Base-by-base conservation (phyloP, 2,797 vertebrate species). In the Neoniphon sammara region DNA sequence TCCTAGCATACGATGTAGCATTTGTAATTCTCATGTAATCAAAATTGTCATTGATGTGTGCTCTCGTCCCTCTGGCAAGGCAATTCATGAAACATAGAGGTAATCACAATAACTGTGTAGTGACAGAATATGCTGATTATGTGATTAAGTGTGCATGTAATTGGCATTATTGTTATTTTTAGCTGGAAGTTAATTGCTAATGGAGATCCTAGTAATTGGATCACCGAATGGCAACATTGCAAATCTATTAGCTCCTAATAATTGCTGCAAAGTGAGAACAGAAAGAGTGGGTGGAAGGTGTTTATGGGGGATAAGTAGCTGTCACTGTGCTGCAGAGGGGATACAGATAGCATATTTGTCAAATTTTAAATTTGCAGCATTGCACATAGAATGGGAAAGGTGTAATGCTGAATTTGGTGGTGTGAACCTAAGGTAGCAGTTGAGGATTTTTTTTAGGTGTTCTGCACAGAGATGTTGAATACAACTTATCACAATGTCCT, bases 91-190 rank as follows among this genome's bases (percentile, higher is more conserved):
- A 93, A 94, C 92, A 92, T 81, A 93, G 92, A 91, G 92, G 93
- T 94, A 94, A 94, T 94, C 93, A 94, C 91, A 95, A 93, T 95
- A 94, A 94, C 93, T 94, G 92, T 94, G 92, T 93, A 93, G 94
- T 94, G 94, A 94, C 94, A 95, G 93, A 94, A 94, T 93, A 93
- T 94, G 93, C 92, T 95, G 94, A 95, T 95, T 95, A 95, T 94
- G 93, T 94, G 94, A 94, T 94, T 94, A 95, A 94, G 93, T 94
- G 92, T 93, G 93, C 93, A 94, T 94, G 93, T 95, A 95, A 94
- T 94, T 94, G 93, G 91, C 92, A 95, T 94, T 95, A 94, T 95
- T 95, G 93, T 95, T 95, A 95, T 95, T 95, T 95, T 95, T 95
- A 95, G 94, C 93, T 91, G 89, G 94, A 94, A 95, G 94, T 95